Evolutionary conservation across 1,140 invertebrate genomes (phyloP).

Genomic region (Hydropsyche tenuis): DNA sequence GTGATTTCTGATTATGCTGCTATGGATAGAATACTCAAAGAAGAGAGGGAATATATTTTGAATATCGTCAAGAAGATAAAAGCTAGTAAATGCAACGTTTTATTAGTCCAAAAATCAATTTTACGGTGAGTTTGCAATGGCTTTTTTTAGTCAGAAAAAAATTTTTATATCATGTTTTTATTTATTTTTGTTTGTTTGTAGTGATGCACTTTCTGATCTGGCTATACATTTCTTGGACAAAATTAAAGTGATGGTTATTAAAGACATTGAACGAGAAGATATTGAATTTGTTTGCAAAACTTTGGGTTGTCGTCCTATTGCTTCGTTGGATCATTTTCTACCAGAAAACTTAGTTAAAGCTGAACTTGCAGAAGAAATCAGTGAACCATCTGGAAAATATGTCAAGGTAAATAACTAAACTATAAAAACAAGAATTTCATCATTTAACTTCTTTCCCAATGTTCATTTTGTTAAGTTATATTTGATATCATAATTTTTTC

Average conservation of each 20-base stretch:
- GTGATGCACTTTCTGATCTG: constrained; percentile 95
- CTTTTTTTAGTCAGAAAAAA: constrained; percentile 17
- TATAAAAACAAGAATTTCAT: too few relatives aligned
- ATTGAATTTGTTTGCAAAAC: constrained; percentile 98
- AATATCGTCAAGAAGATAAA: constrained; percentile 99
- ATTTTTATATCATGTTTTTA: not conserved
- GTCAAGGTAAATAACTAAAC: too few relatives aligned
- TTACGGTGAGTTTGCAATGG: constrained; percentile 69
- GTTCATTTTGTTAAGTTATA: too few relatives aligned
- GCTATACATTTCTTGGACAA: constrained; percentile 98
- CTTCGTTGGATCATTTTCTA: constrained; percentile 97
- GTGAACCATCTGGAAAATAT: constrained; percentile 88
- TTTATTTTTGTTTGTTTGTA: constrained; percentile 52
- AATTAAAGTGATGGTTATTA: constrained; percentile 98
- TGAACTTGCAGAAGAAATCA: constrained; percentile 94
- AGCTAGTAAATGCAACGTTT: constrained; percentile 96
- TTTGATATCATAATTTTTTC: too few relatives aligned
- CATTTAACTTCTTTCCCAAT: too few relatives aligned
- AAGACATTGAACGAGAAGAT: constrained; percentile 97
- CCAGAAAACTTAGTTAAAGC: constrained; percentile 91
- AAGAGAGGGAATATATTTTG: constrained; percentile 97
- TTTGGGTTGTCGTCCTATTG: constrained; percentile 93
- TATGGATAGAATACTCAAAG: constrained; percentile 98
- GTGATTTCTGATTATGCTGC: constrained; percentile 98
- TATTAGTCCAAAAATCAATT: constrained; percentile 99